Evolutionary conservation across 1,140 invertebrate species (phyloP).

Genomic region (Gryon sp.): DNA sequence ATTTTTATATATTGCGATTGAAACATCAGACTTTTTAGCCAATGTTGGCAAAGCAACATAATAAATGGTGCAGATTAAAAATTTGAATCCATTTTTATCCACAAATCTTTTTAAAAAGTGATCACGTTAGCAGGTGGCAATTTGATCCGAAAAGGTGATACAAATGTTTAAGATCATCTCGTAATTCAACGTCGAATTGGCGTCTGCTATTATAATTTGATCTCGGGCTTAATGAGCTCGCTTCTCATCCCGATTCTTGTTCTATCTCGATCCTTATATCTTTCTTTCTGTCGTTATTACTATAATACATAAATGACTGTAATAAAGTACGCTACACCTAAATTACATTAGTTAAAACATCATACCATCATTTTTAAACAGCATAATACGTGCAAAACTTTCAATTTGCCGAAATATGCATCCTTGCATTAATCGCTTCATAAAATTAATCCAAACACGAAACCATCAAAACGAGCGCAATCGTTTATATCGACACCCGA

Average conservation of each 20-base stretch:
- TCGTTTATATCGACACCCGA: constrained; percentile 12
- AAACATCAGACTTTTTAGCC: too few species aligned
- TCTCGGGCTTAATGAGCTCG: constrained; percentile 57
- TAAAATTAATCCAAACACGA: constrained; percentile 26
- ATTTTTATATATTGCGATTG: too few species aligned
- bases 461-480: constrained; percentile 17
- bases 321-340: constrained; percentile 40
- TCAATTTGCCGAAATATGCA: constrained; percentile 37
- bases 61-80: too few species aligned
- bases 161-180: constrained; percentile 48
- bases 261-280: constrained; percentile 34
- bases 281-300: constrained; percentile 48
- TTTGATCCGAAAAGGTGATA: constrained; percentile 54
- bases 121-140: constrained; percentile 56
- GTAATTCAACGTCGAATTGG: constrained; percentile 50
- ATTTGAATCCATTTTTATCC: constrained; percentile 7
- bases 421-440: constrained; percentile 2
- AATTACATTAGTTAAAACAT: constrained; percentile 55
- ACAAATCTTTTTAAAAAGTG: constrained; percentile 27
- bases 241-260: constrained; percentile 43
- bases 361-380: constrained; percentile 11
- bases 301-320: constrained; percentile 55
- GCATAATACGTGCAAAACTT: constrained; percentile 12
- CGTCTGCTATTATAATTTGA: constrained; percentile 61
- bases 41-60: too few species aligned